Base-by-base conservation (phyloP, 2,113 vertebrate genomes). In the Thymallus thymallus region DNA sequence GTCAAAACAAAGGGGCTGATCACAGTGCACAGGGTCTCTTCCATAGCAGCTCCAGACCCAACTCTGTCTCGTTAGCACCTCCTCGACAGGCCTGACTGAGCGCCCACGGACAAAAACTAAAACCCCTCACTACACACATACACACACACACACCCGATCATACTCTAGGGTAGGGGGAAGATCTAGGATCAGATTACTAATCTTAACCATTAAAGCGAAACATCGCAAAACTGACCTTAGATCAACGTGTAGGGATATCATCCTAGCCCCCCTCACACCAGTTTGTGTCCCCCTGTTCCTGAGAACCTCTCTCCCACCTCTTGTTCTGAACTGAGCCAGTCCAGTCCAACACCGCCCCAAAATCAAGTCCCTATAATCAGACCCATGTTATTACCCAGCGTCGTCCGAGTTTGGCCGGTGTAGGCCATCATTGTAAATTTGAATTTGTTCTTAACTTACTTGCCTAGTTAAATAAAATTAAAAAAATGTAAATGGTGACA, bases 321-420 rank as follows among this genome's bases (percentile, higher is more conserved):
- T 48, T 48, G 46, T 48, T 48, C 46, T 48, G 46, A 48, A 16
- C 46, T 16, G 14, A 48, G 46, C 46, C 14, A 16, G 46, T 58
- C 16, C 51, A 18, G 51, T 55, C 18, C 56, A 63, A 67, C 64
- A 80, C 73, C 71, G 80, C 72, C 60, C n/a, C 32, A 32, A 75
- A 24, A 69, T 5, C 35, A 61, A 62, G 23, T 18, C 26, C 23
- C 60, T 41, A 26, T 56, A 55, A 55, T 45, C 74, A 75, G 68
- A 69, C 61, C 18, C 66, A 61, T 46, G 60, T 69, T 55, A 13
- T 12, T n/a, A 55, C 56, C n/a, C n/a, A n/a, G n/a, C n/a, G n/a
- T n/a, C n/a, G n/a, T n/a, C n/a, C n/a, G n/a, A n/a, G n/a, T n/a
- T n/a, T n/a, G n/a, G n/a, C n/a, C n/a, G n/a, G n/a, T n/a, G n/a